Percentiles rank a stretch among this genome's conserved stretches.
phyloP scores from a whole-genome alignment of 2,797 vertebrate species.

The Adrianichthys oophorus region DNA sequence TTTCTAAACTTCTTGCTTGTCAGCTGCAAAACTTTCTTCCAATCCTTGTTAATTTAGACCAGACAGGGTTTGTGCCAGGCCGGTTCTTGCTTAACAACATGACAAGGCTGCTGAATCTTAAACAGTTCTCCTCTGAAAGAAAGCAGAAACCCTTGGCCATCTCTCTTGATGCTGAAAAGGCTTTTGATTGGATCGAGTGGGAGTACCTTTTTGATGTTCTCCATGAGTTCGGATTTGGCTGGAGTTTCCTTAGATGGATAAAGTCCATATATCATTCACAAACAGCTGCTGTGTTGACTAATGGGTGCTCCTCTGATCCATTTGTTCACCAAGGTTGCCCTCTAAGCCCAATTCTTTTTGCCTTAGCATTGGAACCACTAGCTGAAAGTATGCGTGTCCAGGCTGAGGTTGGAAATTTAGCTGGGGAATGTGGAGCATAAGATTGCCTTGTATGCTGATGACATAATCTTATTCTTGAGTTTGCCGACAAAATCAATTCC shows the following conservation, averaged over 20 bases:
- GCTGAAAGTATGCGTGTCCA: too few relatives aligned
- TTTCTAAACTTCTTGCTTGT: background rate
- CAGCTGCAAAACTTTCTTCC: background rate
- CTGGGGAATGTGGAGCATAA: too few relatives aligned
- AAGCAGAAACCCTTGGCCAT: constrained; percentile 2
- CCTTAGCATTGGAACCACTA: too few relatives aligned
- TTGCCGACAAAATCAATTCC: too few relatives aligned
- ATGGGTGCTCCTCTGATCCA: background rate
- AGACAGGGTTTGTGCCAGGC: background rate
- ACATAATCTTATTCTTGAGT: too few relatives aligned
- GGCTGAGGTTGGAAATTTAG: too few relatives aligned
- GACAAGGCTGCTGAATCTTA: constrained; percentile 12
- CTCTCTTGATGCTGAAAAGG: constrained; percentile 5
- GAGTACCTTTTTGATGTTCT: constrained; percentile 1
- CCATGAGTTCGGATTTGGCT: background rate
- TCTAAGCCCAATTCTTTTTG: background rate
- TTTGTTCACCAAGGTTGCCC: background rate
- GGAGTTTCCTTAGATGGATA: constrained; percentile 4
- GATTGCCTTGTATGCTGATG: too few relatives aligned
- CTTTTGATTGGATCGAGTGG: constrained; percentile 5
- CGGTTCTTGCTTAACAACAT: background rate
- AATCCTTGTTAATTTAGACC: background rate
- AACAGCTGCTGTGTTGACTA: constrained; percentile 2
- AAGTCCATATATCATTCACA: constrained; percentile 3
- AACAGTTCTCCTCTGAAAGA: background rate